Base-by-base conservation (phyloP, 1,140 invertebrate genomes). In the Zaprionus capensis region DNA sequence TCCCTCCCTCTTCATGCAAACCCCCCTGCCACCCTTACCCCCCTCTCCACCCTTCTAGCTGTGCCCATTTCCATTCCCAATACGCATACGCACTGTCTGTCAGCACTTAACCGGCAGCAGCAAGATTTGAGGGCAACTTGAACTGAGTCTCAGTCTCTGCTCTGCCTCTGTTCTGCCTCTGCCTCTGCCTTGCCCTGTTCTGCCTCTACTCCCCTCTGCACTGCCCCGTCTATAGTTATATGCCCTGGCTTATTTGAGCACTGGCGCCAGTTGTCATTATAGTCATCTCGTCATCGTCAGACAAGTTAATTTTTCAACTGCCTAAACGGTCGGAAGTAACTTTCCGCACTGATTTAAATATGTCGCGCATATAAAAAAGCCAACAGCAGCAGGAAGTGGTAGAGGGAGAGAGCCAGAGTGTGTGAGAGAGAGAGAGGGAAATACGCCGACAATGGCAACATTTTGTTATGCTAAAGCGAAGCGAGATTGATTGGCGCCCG, bases 261-360 rank as follows among this genome's bases (percentile, higher is more conserved):
- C 72, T 90, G 85, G 85, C 85, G 85, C 81, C 85, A 90, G 76
- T 80, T 71, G 76, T 73, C 70, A 73, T 78, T 77, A 68, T 51
- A 53, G 73, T 58, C 62, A 56, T 62, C 56, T 65, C 55, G 57
- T 78, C 75, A 78, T 44, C 28, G 28, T 59, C 62, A 75, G 76
- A 72, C 81, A 90, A 90, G 85, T 85, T 82, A 77, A 90, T 90
- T 91, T 90, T 85, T 90, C 85, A 90, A 85, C 67, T 74, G 85
- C 81, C 81, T 88, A 88, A 88, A 71, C 85, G 85, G 59, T 56
- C 81, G 84, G 78, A 83, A 88, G 78, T 78, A 62, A 63, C 57
- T 75, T 49, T 26, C 44, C 41, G 46, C 56, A 38, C 78, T 73
- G 85, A 85, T 90, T 90, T 85, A 80, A 90, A 90, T 90, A 90